Evolutionary conservation across 2,113 vertebrate genomes (phyloP), one percentile per base, ranked within the genome.

Genomic region (Sterrhoptilus dennistouni): DNA sequence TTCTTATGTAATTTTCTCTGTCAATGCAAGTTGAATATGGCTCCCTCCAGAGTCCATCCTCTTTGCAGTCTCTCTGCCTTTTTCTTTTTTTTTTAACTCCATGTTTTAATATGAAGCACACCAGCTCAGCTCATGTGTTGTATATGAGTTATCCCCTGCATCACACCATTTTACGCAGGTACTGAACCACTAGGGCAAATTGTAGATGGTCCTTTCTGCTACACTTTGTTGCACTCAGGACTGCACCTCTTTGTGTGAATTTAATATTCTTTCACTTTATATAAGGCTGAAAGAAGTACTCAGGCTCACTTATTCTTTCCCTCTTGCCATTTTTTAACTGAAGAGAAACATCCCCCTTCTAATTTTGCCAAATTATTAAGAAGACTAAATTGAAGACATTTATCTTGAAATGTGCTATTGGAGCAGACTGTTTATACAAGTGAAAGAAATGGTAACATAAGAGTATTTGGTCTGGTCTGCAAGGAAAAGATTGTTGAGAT

Each of bases 331-430:
- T 40, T 38, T 71, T 53, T 42, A 71, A 53, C 21, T 31, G 28
- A 71, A 71, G 49, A 53, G 36, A 71, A 40, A 54, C 29, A 42
- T 72, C 22, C 36, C 9, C 33, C 71, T 74, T 57, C 23, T 45
- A 45, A 44, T 40, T 74, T 74, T 57, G 53, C 31, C 23, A 74
- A 74, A 74, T 57, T 72, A 57, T 45, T 74, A 68, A 97, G 96
- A 96, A 97, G 90, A 97, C 87, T 97, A 97, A 97, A 98, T 97
- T 96, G 93, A 97, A 97, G 92, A 91, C 90, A 96, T 97, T 97
- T 97, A 97, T 97, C 95, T 92, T 97, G 93, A 97, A 97, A 96
- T 97, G 75, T 88, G 92, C 94, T 95, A 50, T 97, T 93, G 92
- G 83, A 97, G 72, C 87, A 94, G 95, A 95, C 90, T 98, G 96